Conservation (phyloP, 37 sponge, comb jelly and placozoan species). For the Crambe crambe region DNA sequence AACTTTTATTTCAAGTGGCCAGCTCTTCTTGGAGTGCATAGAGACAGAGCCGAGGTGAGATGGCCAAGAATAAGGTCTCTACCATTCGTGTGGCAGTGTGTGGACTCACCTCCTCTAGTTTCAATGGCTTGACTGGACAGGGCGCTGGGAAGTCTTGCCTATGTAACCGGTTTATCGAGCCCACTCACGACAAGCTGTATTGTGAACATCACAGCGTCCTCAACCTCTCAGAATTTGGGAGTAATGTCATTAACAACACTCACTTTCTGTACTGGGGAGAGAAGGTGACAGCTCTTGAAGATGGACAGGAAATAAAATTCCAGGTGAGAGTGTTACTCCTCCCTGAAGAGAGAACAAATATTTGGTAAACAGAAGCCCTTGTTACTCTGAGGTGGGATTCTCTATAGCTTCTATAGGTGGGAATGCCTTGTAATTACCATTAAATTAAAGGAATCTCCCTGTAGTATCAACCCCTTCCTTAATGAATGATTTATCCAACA, state of each 20-base stretch:
- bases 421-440: too few species aligned
- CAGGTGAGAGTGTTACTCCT: conserved; percentile 23
- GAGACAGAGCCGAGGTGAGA: not conserved
- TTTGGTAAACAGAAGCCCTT: not conserved
- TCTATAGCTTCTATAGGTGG: too few species aligned
- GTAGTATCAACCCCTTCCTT: too few species aligned
- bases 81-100: conserved; percentile 41
- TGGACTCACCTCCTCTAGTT: conserved; percentile 55
- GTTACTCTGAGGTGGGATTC: too few species aligned
- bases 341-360: not conserved
- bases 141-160: conserved; percentile 82
- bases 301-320: conserved; percentile 42
- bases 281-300: conserved; percentile 40
- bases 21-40: not conserved
- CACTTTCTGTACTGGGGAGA: conserved; percentile 91
- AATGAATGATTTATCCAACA: too few species aligned
- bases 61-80: conserved; percentile 19
- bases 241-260: conserved; percentile 61
- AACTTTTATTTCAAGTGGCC: not conserved
- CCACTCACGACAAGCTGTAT: conserved; percentile 44
- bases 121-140: conserved; percentile 25
- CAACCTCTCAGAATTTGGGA: conserved; percentile 58
- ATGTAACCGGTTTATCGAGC: conserved; percentile 77
- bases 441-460: too few species aligned
- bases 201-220: conserved; percentile 53